phyloP scores from a whole-genome alignment of 2,888 invertebrate species.

The Cryptus armator region DNA sequence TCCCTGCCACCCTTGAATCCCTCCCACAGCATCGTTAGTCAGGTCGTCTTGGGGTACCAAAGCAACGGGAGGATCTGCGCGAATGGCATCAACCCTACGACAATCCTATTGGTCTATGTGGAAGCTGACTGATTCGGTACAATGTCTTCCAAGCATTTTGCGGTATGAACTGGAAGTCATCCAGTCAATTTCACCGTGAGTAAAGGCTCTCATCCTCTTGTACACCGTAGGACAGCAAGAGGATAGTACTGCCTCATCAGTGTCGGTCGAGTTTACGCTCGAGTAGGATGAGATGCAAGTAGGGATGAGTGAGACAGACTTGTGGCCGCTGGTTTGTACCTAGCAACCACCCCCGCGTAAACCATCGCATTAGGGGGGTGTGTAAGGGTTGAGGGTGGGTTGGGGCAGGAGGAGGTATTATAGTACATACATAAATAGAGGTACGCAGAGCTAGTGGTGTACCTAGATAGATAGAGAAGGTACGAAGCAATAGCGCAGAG shows the following conservation, averaged over 20 bases:
- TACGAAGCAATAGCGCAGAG: slow-evolving; percentile 2
- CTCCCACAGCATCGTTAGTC: slow-evolving; percentile 36
- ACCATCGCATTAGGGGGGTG: slow-evolving; percentile 36
- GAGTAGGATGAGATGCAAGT: slow-evolving; percentile 20
- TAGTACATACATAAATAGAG: slow-evolving; percentile 62
- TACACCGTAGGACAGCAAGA: not conserved
- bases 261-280: slow-evolving; percentile 48
- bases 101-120: not conserved
- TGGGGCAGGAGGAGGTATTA: slow-evolving; percentile 26
- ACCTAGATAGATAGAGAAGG: slow-evolving; percentile 41
- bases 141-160: not conserved
- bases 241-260: slow-evolving; percentile 40
- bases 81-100: slow-evolving; percentile 25
- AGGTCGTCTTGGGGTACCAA: slow-evolving; percentile 35
- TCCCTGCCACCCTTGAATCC: slow-evolving; percentile 22
- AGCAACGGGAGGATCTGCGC: slow-evolving; percentile 24
- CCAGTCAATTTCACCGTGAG: slow-evolving; percentile 28
- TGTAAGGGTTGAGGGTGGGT: not conserved
- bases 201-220: no score
- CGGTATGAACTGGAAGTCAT: not conserved
- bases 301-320: slow-evolving; percentile 21
- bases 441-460: slow-evolving; percentile 38
- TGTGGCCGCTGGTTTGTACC: slow-evolving; percentile 49
- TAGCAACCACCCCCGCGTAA: slow-evolving; percentile 26
- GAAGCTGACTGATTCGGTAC: slow-evolving; percentile 6